A percentile compares a stretch with the other conserved stretches of the same genome.
phyloP scores from a whole-genome alignment of 2,113 vertebrate species.

The Microcebus ravelobensis region DNA sequence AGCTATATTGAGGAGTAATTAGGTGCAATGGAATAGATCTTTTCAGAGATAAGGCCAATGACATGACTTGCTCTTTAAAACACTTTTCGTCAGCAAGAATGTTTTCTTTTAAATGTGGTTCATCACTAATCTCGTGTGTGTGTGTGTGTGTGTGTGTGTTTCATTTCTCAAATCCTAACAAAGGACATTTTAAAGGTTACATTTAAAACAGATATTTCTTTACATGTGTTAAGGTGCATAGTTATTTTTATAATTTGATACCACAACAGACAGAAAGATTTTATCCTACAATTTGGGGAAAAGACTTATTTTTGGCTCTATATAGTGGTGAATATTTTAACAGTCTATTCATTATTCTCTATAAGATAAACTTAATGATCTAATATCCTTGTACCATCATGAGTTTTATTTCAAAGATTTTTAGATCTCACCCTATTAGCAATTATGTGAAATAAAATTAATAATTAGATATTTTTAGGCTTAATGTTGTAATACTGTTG shows the following conservation, averaged over 20 bases:
- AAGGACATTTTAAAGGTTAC: not conserved
- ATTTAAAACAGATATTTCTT: conserved; percentile 11
- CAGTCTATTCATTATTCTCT: not conserved
- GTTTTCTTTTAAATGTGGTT: conserved; percentile 31
- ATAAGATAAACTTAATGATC: not conserved
- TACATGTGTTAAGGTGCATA: not conserved
- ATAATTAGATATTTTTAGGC: not conserved
- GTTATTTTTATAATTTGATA: not conserved
- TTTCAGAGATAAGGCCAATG: conserved; percentile 36
- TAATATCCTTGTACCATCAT: not conserved
- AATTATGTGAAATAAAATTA: not conserved
- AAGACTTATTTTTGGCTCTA: not conserved
- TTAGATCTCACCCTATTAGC: not conserved
- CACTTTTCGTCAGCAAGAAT: conserved; percentile 47
- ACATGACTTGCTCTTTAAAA: conserved; percentile 40
- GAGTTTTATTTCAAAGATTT: not conserved
- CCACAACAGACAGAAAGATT: not conserved
- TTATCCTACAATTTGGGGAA: not conserved
- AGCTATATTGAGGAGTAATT: conserved; percentile 33
- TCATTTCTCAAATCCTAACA: not conserved
- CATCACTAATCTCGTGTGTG: not conserved
- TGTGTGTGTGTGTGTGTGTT: not conserved
- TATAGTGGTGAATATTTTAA: not conserved
- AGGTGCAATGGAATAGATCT: conserved; percentile 13
- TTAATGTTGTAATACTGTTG: not conserved